Evolutionary conservation across 2,888 invertebrate species (phyloP).

Genomic region (Dorcus parallelipipedus): DNA sequence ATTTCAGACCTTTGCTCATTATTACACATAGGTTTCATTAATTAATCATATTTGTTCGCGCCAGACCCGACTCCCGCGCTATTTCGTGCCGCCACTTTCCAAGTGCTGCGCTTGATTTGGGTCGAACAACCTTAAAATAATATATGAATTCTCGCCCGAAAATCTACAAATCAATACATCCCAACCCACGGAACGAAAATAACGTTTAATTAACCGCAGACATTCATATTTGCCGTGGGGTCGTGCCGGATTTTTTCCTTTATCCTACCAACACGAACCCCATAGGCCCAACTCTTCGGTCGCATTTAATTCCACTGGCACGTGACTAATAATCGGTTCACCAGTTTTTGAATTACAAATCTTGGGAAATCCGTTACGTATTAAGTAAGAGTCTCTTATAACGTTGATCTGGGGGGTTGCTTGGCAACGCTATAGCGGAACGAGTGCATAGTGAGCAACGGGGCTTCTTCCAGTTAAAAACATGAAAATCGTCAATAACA

Average conservation of each 20-base stretch:
- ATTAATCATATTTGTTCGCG: conserved; percentile 21
- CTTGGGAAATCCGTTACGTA: conserved; percentile 36
- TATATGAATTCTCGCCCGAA: conserved; percentile 1
- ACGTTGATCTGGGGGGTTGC: conserved; percentile 36
- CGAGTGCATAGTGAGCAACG: conserved; percentile 29
- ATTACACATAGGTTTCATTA: conserved; percentile 22
- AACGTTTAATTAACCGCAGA: too few relatives aligned
- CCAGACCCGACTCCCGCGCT: not conserved
- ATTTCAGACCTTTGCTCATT: conserved; percentile 26
- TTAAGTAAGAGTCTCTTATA: conserved; percentile 32
- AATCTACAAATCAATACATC: too few relatives aligned
- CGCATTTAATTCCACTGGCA: not conserved
- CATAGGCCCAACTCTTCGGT: not conserved
- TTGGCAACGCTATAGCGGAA: conserved; percentile 34
- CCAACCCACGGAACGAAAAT: too few relatives aligned
- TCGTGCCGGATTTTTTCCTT: too few relatives aligned
- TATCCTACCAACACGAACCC: too few relatives aligned
- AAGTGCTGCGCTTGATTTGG: conserved; percentile 1
- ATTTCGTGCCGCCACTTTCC: not conserved
- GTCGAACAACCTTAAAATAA: conserved; percentile 11
- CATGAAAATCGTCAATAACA: conserved; percentile 29
- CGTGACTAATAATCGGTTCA: conserved; percentile 15
- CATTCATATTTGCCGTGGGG: too few relatives aligned
- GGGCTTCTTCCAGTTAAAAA: conserved; percentile 29
- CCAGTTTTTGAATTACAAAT: conserved; percentile 38